Base-by-base conservation (phyloP, 2,888 invertebrate genomes). In the Ophion obscuratus region DNA sequence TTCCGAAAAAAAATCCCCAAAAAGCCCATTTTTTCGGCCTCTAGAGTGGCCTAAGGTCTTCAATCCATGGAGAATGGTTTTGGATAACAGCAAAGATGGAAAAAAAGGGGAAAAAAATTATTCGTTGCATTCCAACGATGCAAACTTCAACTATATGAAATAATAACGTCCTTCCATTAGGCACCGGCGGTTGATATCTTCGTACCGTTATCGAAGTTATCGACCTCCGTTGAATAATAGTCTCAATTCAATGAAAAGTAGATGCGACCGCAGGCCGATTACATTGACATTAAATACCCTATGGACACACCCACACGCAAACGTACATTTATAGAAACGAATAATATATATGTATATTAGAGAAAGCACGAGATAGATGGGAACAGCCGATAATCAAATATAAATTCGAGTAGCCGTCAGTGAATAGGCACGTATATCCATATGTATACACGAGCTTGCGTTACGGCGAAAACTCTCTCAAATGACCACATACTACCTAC, bases 381-480 rank as follows among this genome's bases (percentile, higher is more conserved):
- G 70, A 62, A 61, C 53, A 53, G 20, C n/a, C 20, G 64, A 59
- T 62, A 64, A 36, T 17, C 27, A 47, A 53, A 31, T 71, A 71
- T 53, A 57, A 71, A 71, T 71, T 64, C 79, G 79, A 71, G 64
- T 79, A 47, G 64, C 64, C 61, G 62, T 71, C 31, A 20, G 61
- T n/a, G 44, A 61, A 44, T 44, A 9, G 17, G 24, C 44, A 14
- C 44, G 24, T 44, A n/a, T 44, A 20, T 36, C 10, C 17, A 6
- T 57, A 27, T 27, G 53, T 71, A 59, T 57, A 36, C 36, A 20
- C 57, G 36, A 17, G 14, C 17, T 1, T 24, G 20, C 24, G 53
- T 73, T 53, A 75, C 24, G 27, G 62, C 44, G 62, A 76, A 76
- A 76, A 64, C 47, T 76, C 64, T 62, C 75, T 53, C 64, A 40